Base-by-base conservation (phyloP, 2,888 invertebrate species). In the Miltochrista miniata region DNA sequence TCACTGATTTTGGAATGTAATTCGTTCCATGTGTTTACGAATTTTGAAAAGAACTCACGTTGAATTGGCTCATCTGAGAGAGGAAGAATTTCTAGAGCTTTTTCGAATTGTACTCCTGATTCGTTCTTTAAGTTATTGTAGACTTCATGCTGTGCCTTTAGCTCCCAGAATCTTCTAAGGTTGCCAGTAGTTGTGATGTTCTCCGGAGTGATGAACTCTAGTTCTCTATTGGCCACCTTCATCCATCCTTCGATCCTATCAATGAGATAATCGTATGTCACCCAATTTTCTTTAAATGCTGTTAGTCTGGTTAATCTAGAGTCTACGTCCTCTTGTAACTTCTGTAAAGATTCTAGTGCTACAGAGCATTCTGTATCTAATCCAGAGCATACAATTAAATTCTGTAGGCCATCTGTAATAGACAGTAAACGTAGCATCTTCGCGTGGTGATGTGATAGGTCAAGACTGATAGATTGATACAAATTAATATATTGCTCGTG, bases 101-200 rank as follows among this genome's bases (percentile, higher is more conserved):
- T 95, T 72, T 97, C 96, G 66, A 97, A 94, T 56, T 94, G 94
- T 38, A 93, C 90, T 13, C 94, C 94, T 0, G 96, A 94, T 64
- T 96, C 96, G 53, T 94, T 94, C 46, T 95, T 94, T 43, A 96
- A 93, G 61, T 94, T 95, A 64, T 96, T 96, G 78, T 97, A 94
- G 18, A 97, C 94, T 89, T 97, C 97, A 70, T 96, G 96, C 69
- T 97, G 96, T 0, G 97, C 97, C 81, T 96, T 97, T 40, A 97
- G 83, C 85, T 97, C 97, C 97, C 97, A 97, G 87, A 97, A 97
- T 67, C 96, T 94, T 64, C 96, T 93, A 83, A 96, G 94, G 69
- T 96, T 95, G 46, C 95, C 94, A 9, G 94, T 93, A 0, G 94
- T 93, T 45, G 93, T 93, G 12, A 93, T 92, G 31, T 93, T 93